Percentiles rank a stretch among this genome's conserved stretches.
Conservation (phyloP, 2,888 invertebrate genomes). For the Phorcus lineatus region DNA sequence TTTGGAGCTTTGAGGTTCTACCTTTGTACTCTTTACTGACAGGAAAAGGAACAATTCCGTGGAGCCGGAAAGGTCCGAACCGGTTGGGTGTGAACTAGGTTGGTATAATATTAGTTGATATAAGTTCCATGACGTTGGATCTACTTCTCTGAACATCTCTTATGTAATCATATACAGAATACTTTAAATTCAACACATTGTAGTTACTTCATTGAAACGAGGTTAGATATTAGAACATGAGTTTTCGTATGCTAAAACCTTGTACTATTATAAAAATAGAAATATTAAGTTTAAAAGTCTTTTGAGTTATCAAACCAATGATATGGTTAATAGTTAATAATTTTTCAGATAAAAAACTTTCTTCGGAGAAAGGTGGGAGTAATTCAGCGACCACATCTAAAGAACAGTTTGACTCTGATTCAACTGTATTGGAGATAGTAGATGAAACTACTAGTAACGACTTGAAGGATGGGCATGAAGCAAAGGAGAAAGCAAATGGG, state of each 20-base stretch:
- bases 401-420: background rate
- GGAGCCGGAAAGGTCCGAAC: background rate
- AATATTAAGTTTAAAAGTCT: too few relatives aligned
- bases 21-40: background rate
- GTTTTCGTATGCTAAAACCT: too few relatives aligned
- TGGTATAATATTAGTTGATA: background rate
- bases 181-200: too few relatives aligned
- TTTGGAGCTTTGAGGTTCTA: too few relatives aligned
- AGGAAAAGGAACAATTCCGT: background rate
- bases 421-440: background rate
- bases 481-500: background rate
- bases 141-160: too few relatives aligned
- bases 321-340: too few relatives aligned
- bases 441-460: background rate
- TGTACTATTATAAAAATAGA: too few relatives aligned
- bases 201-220: too few relatives aligned
- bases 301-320: too few relatives aligned
- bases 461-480: background rate
- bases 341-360: background rate
- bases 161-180: too few relatives aligned
- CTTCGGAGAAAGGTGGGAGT: background rate
- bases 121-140: background rate
- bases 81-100: slow-evolving; percentile 1
- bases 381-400: background rate
- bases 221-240: too few relatives aligned